A percentile compares a stretch with the other conserved stretches of the same genome.
Conservation (phyloP, 1,140 invertebrate species). For the Frieseomelitta varia region DNA sequence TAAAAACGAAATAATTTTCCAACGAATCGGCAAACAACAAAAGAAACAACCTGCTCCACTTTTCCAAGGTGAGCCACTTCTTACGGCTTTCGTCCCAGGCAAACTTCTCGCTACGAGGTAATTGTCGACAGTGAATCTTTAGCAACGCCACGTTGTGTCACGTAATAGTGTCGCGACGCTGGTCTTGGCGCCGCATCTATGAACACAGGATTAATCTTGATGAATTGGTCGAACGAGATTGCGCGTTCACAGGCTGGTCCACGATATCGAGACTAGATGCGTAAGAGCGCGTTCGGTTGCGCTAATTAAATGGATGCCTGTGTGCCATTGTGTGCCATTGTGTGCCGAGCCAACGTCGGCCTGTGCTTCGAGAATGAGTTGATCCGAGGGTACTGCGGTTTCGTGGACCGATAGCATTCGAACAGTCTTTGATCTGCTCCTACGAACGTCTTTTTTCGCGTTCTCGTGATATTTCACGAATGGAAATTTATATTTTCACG, state of each 20-base stretch:
- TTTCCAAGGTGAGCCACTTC: neutral
- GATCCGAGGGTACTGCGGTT: neutral
- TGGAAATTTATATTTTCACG: too few relatives aligned
- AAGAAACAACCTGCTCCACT: neutral
- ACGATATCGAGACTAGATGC: conserved; percentile 40
- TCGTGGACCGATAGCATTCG: neutral
- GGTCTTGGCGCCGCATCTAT: conserved; percentile 16
- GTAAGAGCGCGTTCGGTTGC: conserved; percentile 26
- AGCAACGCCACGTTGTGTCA: neutral
- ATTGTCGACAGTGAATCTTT: neutral
- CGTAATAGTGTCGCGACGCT: conserved; percentile 34
- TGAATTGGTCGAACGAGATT: conserved; percentile 52
- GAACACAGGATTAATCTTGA: conserved; percentile 63
- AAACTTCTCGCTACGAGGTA: neutral
- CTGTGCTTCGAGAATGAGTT: neutral
- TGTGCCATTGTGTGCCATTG: neutral
- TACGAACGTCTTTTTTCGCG: too few relatives aligned
- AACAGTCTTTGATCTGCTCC: neutral
- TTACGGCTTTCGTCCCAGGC: neutral
- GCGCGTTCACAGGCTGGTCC: conserved; percentile 9
- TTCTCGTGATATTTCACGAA: too few relatives aligned
- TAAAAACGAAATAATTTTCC: too few relatives aligned
- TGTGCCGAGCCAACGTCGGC: neutral
- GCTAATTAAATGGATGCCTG: conserved; percentile 58
- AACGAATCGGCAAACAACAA: neutral